phyloP scores from a whole-genome alignment of 2,888 invertebrate genomes.

The Crepidodera aurea region DNA sequence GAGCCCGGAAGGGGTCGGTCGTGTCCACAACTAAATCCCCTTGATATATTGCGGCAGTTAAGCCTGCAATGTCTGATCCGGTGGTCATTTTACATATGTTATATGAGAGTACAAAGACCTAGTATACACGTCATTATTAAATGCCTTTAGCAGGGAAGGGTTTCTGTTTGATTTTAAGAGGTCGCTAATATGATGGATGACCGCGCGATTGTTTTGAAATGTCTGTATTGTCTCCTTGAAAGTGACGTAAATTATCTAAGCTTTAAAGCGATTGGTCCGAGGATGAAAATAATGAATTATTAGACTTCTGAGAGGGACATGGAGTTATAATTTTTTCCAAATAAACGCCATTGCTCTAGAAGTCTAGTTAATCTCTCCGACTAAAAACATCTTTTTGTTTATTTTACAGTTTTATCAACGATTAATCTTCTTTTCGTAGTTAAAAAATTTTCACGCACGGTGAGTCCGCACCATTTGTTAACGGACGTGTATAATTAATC shows the following conservation, averaged over 20 bases:
- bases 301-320: too few relatives aligned
- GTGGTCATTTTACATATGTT: conserved; percentile 60
- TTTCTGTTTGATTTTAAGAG: conserved; percentile 23
- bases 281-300: too few relatives aligned
- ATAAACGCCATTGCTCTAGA: too few relatives aligned
- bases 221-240: background rate
- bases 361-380: background rate
- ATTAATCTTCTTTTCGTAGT: background rate
- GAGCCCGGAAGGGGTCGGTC: conserved; percentile 42
- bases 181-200: conserved; percentile 24
- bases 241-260: too few relatives aligned
- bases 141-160: conserved; percentile 10
- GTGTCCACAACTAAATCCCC: conserved; percentile 56
- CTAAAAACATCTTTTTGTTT: background rate
- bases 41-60: conserved; percentile 60
- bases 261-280: too few relatives aligned
- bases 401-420: background rate
- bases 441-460: conserved; percentile 12
- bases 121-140: conserved; percentile 34
- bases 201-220: background rate
- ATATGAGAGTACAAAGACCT: conserved; percentile 56
- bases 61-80: conserved; percentile 57
- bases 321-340: too few relatives aligned
- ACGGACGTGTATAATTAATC: conserved; percentile 39
- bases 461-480: conserved; percentile 15